Evolutionary conservation across 64 coral and sea anemone genomes (phyloP), one percentile per base, ranked within the genome.

Genomic region (Pachyseris speciosa): DNA sequence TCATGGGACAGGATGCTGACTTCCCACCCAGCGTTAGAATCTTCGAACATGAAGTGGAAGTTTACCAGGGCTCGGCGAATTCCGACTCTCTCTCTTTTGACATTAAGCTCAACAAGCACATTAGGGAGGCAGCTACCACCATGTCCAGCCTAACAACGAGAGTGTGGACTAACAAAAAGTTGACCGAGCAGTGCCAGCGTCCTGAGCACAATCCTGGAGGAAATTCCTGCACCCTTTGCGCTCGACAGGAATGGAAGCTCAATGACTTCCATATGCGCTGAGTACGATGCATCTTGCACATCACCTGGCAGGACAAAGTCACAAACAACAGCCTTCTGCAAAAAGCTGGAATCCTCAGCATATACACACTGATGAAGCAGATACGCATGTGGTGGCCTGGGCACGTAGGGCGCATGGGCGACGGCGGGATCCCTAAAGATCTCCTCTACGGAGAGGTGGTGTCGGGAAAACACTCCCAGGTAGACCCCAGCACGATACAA

Each of bases 271-370:
- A 68, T 32, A 43, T 67, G 58, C 20, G 59, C 20, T 19, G 79
- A 4, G 25, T 84, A 2, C 55, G 79, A 22, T 30, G 79, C 9
- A 84, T 85, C 5, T 60, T 85, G 34, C 33, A 32, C 30, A 85
- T 85, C 27, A 36, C 37, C n/a, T 85, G 81, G 60, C 32, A 65
- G 64, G 60, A 85, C 37, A 85, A 44, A 45, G 81, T 85, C 1
- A 34, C 81, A 27, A 85, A 85, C 60, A 85, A 27, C 64, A 40
- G 22, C 6, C 0, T 85, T 31, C 36, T 85, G 31, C 7, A 58
- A 5, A 32, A 59, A 32, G 28, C 52, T 74, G 25, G 43, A 19
- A 31, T 40, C 28, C 32, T 16, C 51, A 81, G 51, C 16, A 30
- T 81, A 20, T 40, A 34, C 34, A 81, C 77, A 38, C 36, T 84